Base-by-base conservation (phyloP, 2,888 invertebrate genomes). In the Sepiola atlantica region DNA sequence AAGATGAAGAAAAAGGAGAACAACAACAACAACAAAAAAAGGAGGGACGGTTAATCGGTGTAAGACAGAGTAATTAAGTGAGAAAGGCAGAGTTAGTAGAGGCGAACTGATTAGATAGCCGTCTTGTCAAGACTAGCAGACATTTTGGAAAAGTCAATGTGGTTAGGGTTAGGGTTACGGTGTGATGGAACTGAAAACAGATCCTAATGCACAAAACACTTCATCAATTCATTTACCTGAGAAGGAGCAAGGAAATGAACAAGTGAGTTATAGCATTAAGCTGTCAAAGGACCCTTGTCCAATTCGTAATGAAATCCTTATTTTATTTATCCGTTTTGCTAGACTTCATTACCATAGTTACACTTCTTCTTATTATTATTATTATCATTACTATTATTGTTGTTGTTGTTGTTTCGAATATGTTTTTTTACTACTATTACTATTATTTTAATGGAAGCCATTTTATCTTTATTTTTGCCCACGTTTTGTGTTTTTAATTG, bases 221-320 rank as follows among this genome's bases (percentile, higher is more conserved):
- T 77, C 77, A 77, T 77, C 77, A 77, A 32, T 77, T 77, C 77
- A 77, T 77, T 77, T 77, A 77, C 77, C 77, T 77, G 77, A 77
- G 12, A n/a, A 77, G 77, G n/a, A 77, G 77, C 77, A 77, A 77
- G 77, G 77, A 77, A 77, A 77, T 77, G 77, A 77, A 77, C 77
- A 77, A 77, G 77, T 77, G 77, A 77, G 77, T 77, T 77, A 77
- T 77, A n/a, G 77, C 77, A 77, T 77, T 77, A 77, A 77, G 32
- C 77, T 77, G 77, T 77, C 77, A 77, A n/a, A 77, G 45, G 77
- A 77, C 32, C 16, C 77, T 77, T 77, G 77, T 77, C 77, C 77
- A 77, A 77, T 77, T 77, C 77, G 77, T 77, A 77, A 77, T 77
- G 77, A 32, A 77, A 77, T n/a, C 32, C 16, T 18, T n/a, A n/a